These are phyloP conservation scores for Ophion slaviceki DNA, from an alignment of 2,888 invertebrate genomes.

Conservation along the genomic window DNA sequence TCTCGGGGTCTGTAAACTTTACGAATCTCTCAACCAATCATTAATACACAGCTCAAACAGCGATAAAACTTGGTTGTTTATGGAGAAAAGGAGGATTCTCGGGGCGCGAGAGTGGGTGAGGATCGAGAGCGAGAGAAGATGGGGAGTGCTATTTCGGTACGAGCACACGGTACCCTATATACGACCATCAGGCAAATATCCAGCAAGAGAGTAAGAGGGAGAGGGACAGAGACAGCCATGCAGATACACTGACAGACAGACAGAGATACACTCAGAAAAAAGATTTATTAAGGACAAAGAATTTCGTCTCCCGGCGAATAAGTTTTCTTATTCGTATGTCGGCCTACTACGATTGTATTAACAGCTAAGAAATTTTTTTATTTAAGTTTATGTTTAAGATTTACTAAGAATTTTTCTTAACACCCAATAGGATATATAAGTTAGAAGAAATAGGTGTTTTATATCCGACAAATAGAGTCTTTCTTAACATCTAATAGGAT, in stretches of 20 bases:
- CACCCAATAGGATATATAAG: too few relatives aligned
- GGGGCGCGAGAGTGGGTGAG: slow-evolving; percentile 29
- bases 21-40: slow-evolving; percentile 19
- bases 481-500: too few relatives aligned
- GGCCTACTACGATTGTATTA: too few relatives aligned
- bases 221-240: neutral
- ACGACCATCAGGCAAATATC: slow-evolving; percentile 14
- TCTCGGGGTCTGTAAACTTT: slow-evolving; percentile 28
- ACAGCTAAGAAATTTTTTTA: too few relatives aligned
- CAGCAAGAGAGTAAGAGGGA: slow-evolving; percentile 26
- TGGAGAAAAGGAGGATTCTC: slow-evolving; percentile 28
- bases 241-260: slow-evolving; percentile 13
- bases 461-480: too few relatives aligned
- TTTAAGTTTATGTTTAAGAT: too few relatives aligned
- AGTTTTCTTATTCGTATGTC: too few relatives aligned
- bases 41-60: slow-evolving; percentile 1
- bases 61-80: slow-evolving; percentile 27
- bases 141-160: slow-evolving; percentile 55
- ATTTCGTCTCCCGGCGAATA: too few relatives aligned
- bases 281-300: too few relatives aligned
- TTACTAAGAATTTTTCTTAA: too few relatives aligned
- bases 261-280: neutral
- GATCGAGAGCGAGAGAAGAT: slow-evolving; percentile 28
- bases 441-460: too few relatives aligned
- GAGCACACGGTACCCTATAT: slow-evolving; percentile 35